Evolutionary conservation across 2,888 invertebrate genomes (phyloP).

Genomic region (Latrodectus elegans): DNA sequence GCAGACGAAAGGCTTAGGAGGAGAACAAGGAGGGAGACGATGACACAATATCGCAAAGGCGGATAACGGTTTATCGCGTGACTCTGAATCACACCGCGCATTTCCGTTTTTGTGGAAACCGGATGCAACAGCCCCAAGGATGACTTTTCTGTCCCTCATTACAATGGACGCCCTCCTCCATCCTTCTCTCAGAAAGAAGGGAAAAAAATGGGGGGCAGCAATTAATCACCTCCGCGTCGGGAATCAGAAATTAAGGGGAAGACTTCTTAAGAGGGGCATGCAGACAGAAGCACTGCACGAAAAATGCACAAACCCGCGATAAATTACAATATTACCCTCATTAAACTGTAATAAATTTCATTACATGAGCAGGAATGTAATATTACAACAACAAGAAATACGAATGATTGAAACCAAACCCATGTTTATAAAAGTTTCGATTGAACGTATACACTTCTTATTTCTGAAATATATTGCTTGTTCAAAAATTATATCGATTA

Average conservation of each 20-base stretch:
- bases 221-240: background rate
- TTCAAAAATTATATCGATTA: too few relatives aligned
- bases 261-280: too few relatives aligned
- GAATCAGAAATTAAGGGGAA: background rate
- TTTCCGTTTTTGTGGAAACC: conserved; percentile 43
- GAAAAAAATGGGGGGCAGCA: background rate
- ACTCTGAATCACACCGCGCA: conserved; percentile 38
- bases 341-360: too few relatives aligned
- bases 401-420: too few relatives aligned
- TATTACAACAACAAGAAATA: too few relatives aligned
- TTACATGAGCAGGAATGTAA: too few relatives aligned
- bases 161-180: background rate
- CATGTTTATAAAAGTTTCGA: too few relatives aligned
- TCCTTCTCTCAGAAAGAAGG: background rate
- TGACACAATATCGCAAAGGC: conserved; percentile 20
- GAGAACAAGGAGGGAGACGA: background rate
- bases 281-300: too few relatives aligned
- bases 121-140: conserved; percentile 28
- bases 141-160: conserved; percentile 9
- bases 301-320: too few relatives aligned
- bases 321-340: too few relatives aligned
- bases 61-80: conserved; percentile 43
- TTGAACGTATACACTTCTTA: too few relatives aligned
- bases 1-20: background rate
- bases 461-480: too few relatives aligned